Base-by-base conservation (phyloP, 2,797 vertebrate species). In the Babyrousa celebensis region DNA sequence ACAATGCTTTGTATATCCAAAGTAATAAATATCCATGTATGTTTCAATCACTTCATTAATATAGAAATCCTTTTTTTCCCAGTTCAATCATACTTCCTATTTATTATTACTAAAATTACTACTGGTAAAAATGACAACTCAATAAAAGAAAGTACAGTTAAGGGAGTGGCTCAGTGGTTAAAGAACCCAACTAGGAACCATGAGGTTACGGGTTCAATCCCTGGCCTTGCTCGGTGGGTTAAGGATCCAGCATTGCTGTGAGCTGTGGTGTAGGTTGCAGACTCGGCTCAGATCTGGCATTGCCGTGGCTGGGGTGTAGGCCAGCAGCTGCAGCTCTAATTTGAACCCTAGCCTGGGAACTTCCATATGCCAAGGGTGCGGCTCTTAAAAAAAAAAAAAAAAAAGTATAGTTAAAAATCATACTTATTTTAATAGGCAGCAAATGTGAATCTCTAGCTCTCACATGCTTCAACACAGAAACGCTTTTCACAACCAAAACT, bases 401-500 rank as follows among this genome's bases (percentile, higher is more conserved):
- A 48, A 48, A 48, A 36, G 21, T 27, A 62, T 32, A 90, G 74
- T 60, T 85, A 56, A 96, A 89, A 94, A 79, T 70, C 60, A 6
- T 71, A n/a, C 52, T 54, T 43, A 92, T 85, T 92, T 85, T 83
- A 96, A 85, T 18, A 71, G 21, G 54, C 1, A 83, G 11, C 12
- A 74, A 40, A 32, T 91, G 72, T 62, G 88, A 71, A 85, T 85
- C 40, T 91, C 15, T 91, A 36, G 17, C 48, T 85, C 25, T 94
- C 21, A 91, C 25, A 78, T 48, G 32, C 27, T 88, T 96, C 67
- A 94, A 89, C 60, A 88, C 4, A 94, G 67, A 80, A 91, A 91
- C n/a, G 54, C 48, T 36, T 67, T 86, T 97, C 85, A 71, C 48
- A 92, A 88, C 48, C 32, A 74, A 83, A 91, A 88, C n/a, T 80